Conservation (phyloP, 2,113 vertebrate species). For the Oncorhynchus tshawytscha region DNA sequence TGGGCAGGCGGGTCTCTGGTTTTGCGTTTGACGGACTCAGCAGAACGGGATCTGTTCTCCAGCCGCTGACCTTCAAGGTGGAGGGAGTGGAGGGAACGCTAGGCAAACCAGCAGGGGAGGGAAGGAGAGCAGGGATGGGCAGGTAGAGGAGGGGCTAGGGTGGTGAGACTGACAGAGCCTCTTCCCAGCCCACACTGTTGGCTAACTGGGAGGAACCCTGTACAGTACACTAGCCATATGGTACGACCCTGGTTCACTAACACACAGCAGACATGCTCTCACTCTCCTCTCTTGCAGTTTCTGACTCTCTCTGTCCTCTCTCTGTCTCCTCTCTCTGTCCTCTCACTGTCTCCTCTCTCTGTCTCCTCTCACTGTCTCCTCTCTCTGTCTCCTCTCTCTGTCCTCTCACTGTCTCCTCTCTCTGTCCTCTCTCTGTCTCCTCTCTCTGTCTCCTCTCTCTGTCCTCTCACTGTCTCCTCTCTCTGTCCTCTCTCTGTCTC, state of each 20-base stretch:
- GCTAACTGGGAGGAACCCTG: no score
- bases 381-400: neutral
- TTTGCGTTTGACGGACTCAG: constrained; percentile 58
- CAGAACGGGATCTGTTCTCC: constrained; percentile 62
- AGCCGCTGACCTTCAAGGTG: constrained; percentile 66
- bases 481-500: neutral
- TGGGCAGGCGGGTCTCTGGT: constrained; percentile 50
- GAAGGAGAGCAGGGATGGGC: neutral
- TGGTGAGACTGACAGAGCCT: no score
- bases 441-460: no score
- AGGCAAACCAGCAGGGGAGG: constrained; percentile 13
- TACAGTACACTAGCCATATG: no score
- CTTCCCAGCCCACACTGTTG: no score
- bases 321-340: no score
- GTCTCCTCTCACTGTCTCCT: neutral
- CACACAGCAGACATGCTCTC: neutral
- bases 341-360: neutral
- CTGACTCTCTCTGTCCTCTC: neutral
- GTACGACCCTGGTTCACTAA: neutral
- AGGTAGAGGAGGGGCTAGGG: constrained; percentile 11
- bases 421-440: neutral
- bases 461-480: neutral
- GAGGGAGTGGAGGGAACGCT: neutral
- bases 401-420: no score
- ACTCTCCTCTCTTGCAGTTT: neutral